Base-by-base conservation (phyloP, 2,113 vertebrate genomes). In the Malaclemys terrapin region DNA sequence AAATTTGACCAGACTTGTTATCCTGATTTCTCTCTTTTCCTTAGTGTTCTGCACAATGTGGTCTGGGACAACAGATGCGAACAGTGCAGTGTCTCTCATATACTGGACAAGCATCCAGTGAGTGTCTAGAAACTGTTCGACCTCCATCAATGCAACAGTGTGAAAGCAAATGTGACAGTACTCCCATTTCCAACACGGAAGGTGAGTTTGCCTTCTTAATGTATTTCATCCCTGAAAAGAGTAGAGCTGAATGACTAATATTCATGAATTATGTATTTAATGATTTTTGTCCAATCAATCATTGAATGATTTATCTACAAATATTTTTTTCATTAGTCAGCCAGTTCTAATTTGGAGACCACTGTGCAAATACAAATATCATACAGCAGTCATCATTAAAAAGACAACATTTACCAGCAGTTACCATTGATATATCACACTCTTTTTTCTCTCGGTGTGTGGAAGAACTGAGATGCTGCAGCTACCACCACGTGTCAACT, bases 1-100 rank as follows among this genome's bases (percentile, higher is more conserved):
- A 80, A 91, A 35, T 57, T 35, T 19, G 1, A 89, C 80, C 9
- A 22, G 47, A 14, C 1, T 47, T 42, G 0, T 50, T 92, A 42
- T 3, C 13, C 2, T 6, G 78, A 81, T 94, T 91, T 91, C 87
- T 94, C 50, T 89, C 31, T 95, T 42, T 84, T n/a, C 92, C 84
- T 25, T 97, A 99, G 99, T 99, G 99, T 97, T 99, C 99, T 76
- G 99, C 99, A 42, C 99, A 99, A 47, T 99, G 99, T 93, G 99
- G 99, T 94, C 98, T 99, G 89, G 99, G 99, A 35, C 99, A 99
- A 97, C 99, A 99, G 96, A 99, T 99, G 99, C 97, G 99, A 97
- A 99, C 98, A 7, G 99, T 99, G 47, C 99, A 99, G 95, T 99
- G 99, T 97, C 98, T 99, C n/a, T 99, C 99, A 27, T 99, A 99